Conservation (phyloP, 2,113 vertebrate species). For the Macheiramphus alcinus region DNA sequence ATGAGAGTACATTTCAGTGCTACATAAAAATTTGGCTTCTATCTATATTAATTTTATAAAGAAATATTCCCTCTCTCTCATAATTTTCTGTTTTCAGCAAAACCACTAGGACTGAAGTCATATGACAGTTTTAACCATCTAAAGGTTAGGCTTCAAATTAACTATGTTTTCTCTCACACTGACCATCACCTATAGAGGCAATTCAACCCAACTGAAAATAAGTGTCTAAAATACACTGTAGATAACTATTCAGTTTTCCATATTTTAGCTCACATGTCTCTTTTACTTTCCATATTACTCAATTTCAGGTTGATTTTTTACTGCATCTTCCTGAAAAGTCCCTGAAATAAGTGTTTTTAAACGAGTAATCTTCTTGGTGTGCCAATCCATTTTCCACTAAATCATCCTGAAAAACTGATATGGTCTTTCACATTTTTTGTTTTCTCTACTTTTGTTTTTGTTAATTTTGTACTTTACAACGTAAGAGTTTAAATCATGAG, state of each 20-base stretch:
- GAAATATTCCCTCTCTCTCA: background rate
- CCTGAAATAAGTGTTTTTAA: background rate
- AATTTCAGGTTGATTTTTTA: background rate
- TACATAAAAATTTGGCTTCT: background rate
- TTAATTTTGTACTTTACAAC: background rate
- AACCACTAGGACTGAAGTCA: background rate
- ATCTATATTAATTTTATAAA: background rate
- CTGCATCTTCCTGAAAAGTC: background rate
- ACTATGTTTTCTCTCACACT: background rate
- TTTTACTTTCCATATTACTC: background rate
- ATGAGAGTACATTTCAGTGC: background rate
- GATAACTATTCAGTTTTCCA: background rate
- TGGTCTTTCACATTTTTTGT: background rate
- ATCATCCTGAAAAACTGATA: background rate
- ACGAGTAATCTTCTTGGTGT: background rate
- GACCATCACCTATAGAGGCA: background rate
- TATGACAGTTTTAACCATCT: background rate
- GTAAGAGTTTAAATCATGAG: background rate
- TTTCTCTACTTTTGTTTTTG: background rate
- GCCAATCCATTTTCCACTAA: background rate
- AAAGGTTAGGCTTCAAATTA: background rate
- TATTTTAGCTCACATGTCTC: background rate
- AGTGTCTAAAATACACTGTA: background rate
- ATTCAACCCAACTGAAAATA: background rate
- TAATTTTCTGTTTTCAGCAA: background rate